Conservation (phyloP, 2,113 vertebrate species). For the Canis aureus region DNA sequence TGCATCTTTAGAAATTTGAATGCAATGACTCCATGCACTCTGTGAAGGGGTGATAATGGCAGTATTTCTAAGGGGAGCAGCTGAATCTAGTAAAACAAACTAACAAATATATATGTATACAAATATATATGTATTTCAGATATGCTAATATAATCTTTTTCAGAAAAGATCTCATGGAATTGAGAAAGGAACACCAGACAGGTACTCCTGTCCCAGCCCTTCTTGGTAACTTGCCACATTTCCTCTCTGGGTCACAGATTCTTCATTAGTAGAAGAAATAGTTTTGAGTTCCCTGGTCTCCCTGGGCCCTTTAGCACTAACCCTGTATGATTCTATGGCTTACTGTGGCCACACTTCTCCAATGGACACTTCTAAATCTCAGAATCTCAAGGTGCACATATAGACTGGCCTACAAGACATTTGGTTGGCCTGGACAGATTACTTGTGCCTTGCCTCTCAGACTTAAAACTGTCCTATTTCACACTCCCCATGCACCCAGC, state of each 20-base stretch:
- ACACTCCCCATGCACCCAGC: background rate
- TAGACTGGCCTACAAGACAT: background rate
- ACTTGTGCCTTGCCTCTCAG: background rate
- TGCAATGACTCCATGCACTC: background rate
- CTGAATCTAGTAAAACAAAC: background rate
- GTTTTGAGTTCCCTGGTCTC: background rate
- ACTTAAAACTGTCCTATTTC: background rate
- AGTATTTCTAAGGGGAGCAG: background rate
- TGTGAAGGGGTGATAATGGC: background rate
- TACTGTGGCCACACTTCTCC: background rate
- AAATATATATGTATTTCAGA: background rate
- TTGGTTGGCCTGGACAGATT: background rate
- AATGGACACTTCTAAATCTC: background rate
- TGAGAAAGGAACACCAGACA: background rate
- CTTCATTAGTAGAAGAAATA: background rate
- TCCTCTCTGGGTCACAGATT: background rate
- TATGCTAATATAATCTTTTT: background rate
- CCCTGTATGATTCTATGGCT: background rate
- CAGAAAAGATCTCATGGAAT: background rate
- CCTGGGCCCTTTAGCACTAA: background rate
- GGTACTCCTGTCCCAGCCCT: background rate
- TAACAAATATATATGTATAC: background rate
- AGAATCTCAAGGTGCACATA: background rate
- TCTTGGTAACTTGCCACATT: background rate
- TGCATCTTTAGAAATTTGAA: background rate